Evolutionary conservation across 92 coral and sea anemone genomes (phyloP).

Genomic region (Parazoanthus swiftii): DNA sequence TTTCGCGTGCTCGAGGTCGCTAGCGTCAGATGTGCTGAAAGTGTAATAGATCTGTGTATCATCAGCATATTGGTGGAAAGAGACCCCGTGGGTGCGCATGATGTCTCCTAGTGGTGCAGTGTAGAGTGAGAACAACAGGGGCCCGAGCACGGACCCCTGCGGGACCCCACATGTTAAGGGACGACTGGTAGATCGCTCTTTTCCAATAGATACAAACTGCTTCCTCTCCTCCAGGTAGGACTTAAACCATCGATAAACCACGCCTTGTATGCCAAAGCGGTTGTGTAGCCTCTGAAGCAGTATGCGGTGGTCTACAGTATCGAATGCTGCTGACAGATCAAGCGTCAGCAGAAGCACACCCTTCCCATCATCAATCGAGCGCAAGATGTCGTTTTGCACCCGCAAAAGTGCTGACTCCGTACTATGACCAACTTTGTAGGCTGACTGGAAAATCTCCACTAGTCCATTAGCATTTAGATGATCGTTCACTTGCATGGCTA

Average conservation of each 20-base stretch:
- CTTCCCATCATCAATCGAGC: conserved; percentile 36
- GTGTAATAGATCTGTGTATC: conserved; percentile 38
- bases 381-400: conserved; percentile 47
- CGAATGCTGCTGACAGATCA: conserved; percentile 49
- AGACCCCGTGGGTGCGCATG: conserved; percentile 9
- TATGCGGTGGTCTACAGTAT: conserved; percentile 37
- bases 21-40: conserved; percentile 31
- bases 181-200: conserved; percentile 46
- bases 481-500: conserved; percentile 17
- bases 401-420: conserved; percentile 42
- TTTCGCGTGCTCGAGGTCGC: conserved; percentile 29
- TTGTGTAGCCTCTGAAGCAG: conserved; percentile 33
- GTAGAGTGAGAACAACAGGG: conserved; percentile 28
- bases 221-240: conserved; percentile 29
- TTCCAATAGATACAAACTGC: conserved; percentile 41
- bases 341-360: conserved; percentile 42
- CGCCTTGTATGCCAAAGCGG: conserved; percentile 43
- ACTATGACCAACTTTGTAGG: conserved; percentile 40
- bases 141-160: conserved; percentile 38
- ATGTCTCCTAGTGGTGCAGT: conserved; percentile 2
- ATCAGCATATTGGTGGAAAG: conserved; percentile 31
- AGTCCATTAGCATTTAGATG: conserved; percentile 25
- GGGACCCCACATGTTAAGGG: conserved; percentile 29
- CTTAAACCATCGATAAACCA: conserved; percentile 37
- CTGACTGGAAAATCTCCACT: conserved; percentile 42